Evolutionary conservation across 2,113 vertebrate genomes (phyloP), one percentile per base, ranked within the genome.

Genomic region (Callospermophilus lateralis): DNA sequence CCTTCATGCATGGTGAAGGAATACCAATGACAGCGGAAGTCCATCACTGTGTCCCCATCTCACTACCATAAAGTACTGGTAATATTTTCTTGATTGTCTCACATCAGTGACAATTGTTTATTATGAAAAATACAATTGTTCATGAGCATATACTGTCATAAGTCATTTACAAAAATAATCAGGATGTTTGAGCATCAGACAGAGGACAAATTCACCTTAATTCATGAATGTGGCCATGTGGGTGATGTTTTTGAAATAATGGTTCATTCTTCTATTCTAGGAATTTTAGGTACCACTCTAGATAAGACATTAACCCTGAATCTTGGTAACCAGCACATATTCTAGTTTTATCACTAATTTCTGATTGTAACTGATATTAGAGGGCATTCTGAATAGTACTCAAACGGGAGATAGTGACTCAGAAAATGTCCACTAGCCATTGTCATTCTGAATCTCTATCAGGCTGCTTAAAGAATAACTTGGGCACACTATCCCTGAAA

Each of bases 21-120:
- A 96, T 79, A 70, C 42, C 95, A 92, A 87, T 74, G 86, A 92
- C 73, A 55, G 4, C 77, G 76, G 32, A 84, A 22, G 7, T 79
- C 2, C 86, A 22, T 91, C 19, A 74, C 55, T 15, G 61, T 67
- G 42, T 55, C 30, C 22, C 4, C 42, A 70, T 89, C 8, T 79
- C 30, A 73, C 1, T 86, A 73, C 8, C 39, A 73, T 88, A 48
- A 77, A 79, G 10, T 77, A 55, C 58, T 8, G 0, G 22, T 70
- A 10, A 39, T 26, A 72, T 53, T 86, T 80, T 45, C 90, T 45
- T 89, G n/a, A 78, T 10, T 61, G 16, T 19, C 24, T 92, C 55
- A 63, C 24, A 58, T 70, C 26, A 87, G 1, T 61, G 53, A 87
- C 30, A 58, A 22, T 63, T 90, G 90, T 65, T 88, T 87, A 39